phyloP scores from a whole-genome alignment of 2,113 vertebrate genomes.

The Trachemys scripta region DNA sequence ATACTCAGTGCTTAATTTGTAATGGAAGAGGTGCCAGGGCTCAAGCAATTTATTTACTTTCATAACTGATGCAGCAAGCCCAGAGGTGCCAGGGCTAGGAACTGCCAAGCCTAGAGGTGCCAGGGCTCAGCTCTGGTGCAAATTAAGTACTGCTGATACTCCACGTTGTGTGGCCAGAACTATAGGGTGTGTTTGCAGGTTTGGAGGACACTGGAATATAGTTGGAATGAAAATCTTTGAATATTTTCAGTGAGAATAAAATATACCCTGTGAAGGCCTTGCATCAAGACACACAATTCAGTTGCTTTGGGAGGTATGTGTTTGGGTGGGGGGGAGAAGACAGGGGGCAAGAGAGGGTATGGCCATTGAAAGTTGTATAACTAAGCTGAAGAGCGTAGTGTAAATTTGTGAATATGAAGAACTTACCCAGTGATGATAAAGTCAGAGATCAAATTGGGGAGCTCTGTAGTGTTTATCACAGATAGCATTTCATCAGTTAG shows the following conservation, averaged over 20 bases:
- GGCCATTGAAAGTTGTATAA: not conserved
- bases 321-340: too few relatives aligned
- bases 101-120: too few relatives aligned
- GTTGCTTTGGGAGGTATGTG: not conserved
- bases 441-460: not conserved
- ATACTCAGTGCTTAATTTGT: not conserved
- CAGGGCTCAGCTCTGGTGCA: too few relatives aligned
- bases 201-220: not conserved
- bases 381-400: not conserved
- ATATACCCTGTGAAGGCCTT: not conserved
- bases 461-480: not conserved
- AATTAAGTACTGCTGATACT: not conserved
- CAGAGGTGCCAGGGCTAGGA: too few relatives aligned
- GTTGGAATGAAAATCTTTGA: not conserved
- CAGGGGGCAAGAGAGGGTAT: not conserved
- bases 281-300: not conserved
- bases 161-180: not conserved
- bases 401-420: not conserved
- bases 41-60: too few relatives aligned
- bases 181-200: not conserved
- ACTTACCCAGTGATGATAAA: fast-evolving
- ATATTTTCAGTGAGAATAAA: not conserved
- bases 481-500: not conserved
- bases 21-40: too few relatives aligned
- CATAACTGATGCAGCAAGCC: too few relatives aligned